Evolutionary conservation across 2,888 invertebrate species (phyloP), one percentile per base, ranked within the genome.

Genomic region (Leuctra nigra): DNA sequence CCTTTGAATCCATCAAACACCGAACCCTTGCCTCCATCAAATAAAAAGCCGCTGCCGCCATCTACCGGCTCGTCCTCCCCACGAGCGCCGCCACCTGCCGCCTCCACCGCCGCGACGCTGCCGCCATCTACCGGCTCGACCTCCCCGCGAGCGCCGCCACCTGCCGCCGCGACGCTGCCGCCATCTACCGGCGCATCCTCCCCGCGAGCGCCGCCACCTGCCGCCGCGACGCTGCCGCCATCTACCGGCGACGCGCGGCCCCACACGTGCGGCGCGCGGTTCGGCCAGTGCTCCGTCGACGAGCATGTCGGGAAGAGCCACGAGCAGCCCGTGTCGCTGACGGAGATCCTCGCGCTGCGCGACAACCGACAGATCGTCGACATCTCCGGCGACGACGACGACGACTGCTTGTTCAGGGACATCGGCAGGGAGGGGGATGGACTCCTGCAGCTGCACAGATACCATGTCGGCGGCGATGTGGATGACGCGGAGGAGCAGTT

Each of bases 221-320:
- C n/a, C n/a, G n/a, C n/a, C n/a, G n/a, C n/a, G n/a, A 7, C 38
- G 38, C n/a, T 18, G 9, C 23, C 53, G 20, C 25, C 47, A 13
- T 14, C 16, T 2, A 11, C 35, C n/a, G 20, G 16, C 1, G 22
- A 29, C n/a, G 3, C 55, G 18, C 33, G 22, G 13, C 25, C 50
- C 14, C 72, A 72, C 68, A 71, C 72, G 63, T 74, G 73, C 66
- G 73, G 73, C 60, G 73, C 73, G 63, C 64, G 73, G 54, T 73
- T 69, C 65, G 74, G 72, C 44, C 72, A 73, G 66, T 74, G 74
- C 64, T 47, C 39, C 16, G 44, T 48, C 9, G 25, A 41, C 44
- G 50, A 50, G 24, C 56, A 59, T 24, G 36, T 53, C 22, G 53
- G 29, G 44, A 7, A 22, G 22, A 14, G n/a, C 38, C 6, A 9